These are phyloP conservation scores for Oreochromis tanganicae DNA, from an alignment of 2,113 vertebrate genomes.

Conservation along the genomic window DNA sequence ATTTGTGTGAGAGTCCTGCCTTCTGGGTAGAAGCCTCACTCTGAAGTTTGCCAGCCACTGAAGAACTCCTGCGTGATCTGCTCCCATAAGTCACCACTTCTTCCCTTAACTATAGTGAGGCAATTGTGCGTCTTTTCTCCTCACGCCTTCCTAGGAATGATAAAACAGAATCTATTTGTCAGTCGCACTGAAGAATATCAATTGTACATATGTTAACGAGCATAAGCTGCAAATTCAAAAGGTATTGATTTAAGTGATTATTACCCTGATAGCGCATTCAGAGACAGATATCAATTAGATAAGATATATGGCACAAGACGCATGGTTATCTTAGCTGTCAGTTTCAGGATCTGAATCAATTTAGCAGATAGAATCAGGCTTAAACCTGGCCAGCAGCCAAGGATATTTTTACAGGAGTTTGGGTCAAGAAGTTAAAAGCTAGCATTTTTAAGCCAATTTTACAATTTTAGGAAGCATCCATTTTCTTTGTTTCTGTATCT, in stretches of 20 bases:
- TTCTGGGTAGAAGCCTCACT: background rate
- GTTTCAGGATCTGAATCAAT: background rate
- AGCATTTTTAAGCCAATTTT: background rate
- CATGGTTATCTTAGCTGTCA: background rate
- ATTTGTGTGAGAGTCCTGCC: conserved; percentile 1
- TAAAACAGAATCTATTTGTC: background rate
- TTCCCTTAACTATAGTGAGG: background rate
- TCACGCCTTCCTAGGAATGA: background rate
- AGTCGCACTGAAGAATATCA: background rate
- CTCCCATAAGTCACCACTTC: background rate
- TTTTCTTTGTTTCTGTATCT: background rate
- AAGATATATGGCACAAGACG: background rate
- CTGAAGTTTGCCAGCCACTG: background rate
- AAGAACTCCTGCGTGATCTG: background rate
- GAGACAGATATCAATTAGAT: background rate
- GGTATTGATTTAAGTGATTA: background rate
- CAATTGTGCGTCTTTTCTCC: background rate
- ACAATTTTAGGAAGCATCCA: background rate
- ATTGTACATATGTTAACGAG: background rate
- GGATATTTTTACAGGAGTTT: background rate
- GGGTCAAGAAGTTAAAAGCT: background rate
- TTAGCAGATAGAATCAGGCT: background rate
- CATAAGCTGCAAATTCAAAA: background rate
- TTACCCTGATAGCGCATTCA: background rate
- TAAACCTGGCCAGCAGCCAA: background rate